These are phyloP conservation scores for Helicolenus hilgendorfi DNA, from an alignment of 2,797 vertebrate genomes.

Conservation along the genomic window DNA sequence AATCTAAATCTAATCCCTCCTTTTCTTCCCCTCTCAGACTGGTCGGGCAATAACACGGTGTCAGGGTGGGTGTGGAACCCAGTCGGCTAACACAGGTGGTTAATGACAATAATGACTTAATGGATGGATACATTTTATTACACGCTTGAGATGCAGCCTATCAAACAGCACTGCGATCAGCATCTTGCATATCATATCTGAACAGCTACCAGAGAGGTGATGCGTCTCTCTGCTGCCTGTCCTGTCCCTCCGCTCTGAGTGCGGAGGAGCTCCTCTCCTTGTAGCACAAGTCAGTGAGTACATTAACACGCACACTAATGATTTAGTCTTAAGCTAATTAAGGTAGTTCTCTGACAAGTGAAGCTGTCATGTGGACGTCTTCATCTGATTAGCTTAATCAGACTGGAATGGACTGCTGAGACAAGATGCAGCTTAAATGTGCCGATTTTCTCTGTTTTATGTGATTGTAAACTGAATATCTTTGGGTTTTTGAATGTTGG, in stretches of 20 bases:
- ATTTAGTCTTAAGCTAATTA: constrained; percentile 60
- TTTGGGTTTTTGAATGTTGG: not conserved
- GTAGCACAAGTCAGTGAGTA: constrained; percentile 23
- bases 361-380: constrained; percentile 45
- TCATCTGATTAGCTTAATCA: constrained; percentile 26
- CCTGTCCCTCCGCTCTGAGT: constrained; percentile 4
- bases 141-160: constrained; percentile 49
- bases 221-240: constrained; percentile 38
- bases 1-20: constrained; percentile 70
- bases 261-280: constrained; percentile 35
- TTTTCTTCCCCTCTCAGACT: constrained; percentile 11
- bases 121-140: constrained; percentile 75
- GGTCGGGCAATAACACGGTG: constrained; percentile 42
- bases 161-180: constrained; percentile 38
- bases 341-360: constrained; percentile 40
- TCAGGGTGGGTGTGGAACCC: constrained; percentile 45
- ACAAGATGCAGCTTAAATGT: not conserved
- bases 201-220: constrained; percentile 17
- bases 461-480: not conserved
- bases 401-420: not conserved
- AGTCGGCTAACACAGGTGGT: constrained; percentile 69
- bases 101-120: constrained; percentile 78
- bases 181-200: constrained; percentile 13
- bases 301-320: constrained; percentile 43
- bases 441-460: not conserved